A percentile compares a stretch with the other conserved stretches of the same genome.
Conservation (phyloP, 2,113 vertebrate genomes). For the Nothocercus julius region DNA sequence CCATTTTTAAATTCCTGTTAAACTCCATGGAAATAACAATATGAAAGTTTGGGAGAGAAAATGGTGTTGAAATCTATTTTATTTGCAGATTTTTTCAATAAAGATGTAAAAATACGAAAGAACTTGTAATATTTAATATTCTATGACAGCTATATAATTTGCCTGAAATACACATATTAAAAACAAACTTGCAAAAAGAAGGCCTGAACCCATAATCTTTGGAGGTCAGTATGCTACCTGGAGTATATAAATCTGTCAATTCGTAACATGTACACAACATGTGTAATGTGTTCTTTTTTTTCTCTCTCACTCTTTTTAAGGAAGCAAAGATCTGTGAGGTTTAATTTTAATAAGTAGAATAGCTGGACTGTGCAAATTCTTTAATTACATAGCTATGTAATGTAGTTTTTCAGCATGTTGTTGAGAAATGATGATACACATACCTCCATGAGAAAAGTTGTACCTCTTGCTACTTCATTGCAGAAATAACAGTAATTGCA, state of each 20-base stretch:
- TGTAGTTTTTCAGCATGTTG: neutral
- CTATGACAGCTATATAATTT: neutral
- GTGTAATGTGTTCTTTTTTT: neutral
- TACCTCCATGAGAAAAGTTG: neutral
- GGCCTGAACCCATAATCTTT: neutral
- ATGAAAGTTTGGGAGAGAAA: conserved; percentile 20
- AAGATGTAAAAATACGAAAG: neutral
- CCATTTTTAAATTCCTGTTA: conserved; percentile 61
- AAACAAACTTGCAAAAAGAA: neutral
- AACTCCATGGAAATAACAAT: conserved; percentile 43
- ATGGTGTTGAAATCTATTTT: neutral
- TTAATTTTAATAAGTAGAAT: neutral
- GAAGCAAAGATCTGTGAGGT: neutral
- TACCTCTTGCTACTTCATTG: neutral
- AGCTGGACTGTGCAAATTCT: neutral
- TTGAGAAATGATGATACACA: neutral
- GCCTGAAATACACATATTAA: neutral
- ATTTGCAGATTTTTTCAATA: neutral
- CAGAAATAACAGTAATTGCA: neutral
- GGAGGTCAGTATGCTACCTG: neutral
- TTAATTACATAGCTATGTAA: neutral
- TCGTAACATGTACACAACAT: neutral
- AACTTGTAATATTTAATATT: neutral
- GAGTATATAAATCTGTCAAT: neutral
- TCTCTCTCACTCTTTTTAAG: neutral